phyloP scores from a whole-genome alignment of 2,113 vertebrate species.

The Rhadina sibilatrix region DNA sequence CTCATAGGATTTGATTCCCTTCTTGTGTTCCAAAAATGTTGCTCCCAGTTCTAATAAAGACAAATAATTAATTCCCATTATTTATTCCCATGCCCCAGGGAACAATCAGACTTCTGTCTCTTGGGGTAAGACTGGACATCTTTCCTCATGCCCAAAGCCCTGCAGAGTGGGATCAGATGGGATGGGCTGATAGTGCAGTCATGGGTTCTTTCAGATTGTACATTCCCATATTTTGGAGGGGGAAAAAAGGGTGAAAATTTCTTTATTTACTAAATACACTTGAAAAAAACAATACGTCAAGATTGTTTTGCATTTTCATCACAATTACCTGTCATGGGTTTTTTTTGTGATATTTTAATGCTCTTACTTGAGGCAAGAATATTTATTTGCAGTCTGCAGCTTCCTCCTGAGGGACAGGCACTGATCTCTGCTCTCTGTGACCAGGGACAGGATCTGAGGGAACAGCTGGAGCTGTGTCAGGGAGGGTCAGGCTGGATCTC shows the following conservation, averaged over 20 bases:
- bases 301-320: not conserved
- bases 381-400: not conserved
- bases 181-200: not conserved
- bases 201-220: not conserved
- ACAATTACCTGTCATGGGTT: not conserved
- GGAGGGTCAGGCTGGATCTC: fast-evolving
- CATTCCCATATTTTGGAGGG: not conserved
- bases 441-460: not conserved
- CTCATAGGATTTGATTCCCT: not conserved
- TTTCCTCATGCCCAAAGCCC: not conserved
- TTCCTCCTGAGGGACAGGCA: not conserved
- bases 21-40: not conserved
- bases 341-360: not conserved
- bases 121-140: not conserved
- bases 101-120: not conserved
- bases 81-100: not conserved
- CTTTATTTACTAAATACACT: not conserved
- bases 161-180: not conserved
- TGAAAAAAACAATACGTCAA: not conserved
- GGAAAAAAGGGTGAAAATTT: not conserved
- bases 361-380: not conserved
- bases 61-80: not conserved
- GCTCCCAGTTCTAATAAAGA: not conserved
- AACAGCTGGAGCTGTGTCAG: not conserved
- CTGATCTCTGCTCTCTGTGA: not conserved